phyloP scores from a whole-genome alignment of 2,888 invertebrate genomes.

The Neria commutata region DNA sequence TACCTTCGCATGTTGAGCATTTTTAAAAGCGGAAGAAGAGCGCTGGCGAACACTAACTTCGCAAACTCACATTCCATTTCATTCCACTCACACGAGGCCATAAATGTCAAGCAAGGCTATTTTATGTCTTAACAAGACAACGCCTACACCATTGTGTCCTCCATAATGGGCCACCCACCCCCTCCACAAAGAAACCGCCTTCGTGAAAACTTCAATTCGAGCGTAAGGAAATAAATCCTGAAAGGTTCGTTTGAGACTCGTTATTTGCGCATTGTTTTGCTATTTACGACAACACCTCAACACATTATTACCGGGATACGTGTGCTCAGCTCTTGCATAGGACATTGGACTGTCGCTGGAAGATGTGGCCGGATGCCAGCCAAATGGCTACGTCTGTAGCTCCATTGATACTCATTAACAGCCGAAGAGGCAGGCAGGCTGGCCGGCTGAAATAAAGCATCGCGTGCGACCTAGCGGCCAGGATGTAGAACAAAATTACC shows the following conservation, averaged over 20 bases:
- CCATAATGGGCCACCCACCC: conserved; percentile 27
- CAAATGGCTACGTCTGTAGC: not conserved
- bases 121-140: conserved; percentile 39
- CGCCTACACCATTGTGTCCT: conserved; percentile 22
- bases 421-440: no score
- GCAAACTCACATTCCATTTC: not conserved
- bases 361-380: not conserved
- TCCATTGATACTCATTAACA: not conserved
- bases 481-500: not conserved
- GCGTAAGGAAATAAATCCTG: conserved; percentile 48
- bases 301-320: conserved; percentile 4
- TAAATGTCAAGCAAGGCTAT: conserved; percentile 39
- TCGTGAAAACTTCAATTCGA: conserved; percentile 42
- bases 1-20: conserved; percentile 1
- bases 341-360: no score
- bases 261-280: conserved; percentile 49
- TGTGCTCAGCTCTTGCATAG: no score
- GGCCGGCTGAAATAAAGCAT: not conserved
- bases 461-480: no score
- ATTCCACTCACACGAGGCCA: conserved; percentile 15
- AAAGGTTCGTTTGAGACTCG: conserved; percentile 49
- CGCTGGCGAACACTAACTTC: no score
- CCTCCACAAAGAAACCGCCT: not conserved
- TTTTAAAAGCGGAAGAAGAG: no score
- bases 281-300: conserved; percentile 46